Conservation (phyloP, 2,888 invertebrate genomes). For the Aethes cnicana region DNA sequence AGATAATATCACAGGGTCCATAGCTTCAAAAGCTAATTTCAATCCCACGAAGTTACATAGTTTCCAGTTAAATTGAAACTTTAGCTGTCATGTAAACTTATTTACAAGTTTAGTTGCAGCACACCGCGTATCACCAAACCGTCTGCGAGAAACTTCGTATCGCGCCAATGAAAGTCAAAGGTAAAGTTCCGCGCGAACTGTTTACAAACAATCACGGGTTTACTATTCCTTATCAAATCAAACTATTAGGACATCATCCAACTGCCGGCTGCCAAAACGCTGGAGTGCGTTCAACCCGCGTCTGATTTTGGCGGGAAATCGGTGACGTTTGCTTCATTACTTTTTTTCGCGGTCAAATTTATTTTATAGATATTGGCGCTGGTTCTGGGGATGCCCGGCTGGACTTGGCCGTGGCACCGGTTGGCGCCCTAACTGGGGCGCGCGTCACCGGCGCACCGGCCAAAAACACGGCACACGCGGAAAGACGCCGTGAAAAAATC, state of each 20-base stretch:
- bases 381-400: slow-evolving; percentile 78
- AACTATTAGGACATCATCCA: slow-evolving; percentile 77
- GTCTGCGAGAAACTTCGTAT: not conserved
- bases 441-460: slow-evolving; percentile 77
- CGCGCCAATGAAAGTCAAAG: slow-evolving; percentile 12
- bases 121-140: not conserved
- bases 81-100: not conserved
- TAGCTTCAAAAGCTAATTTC: no score
- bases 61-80: not conserved
- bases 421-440: slow-evolving; percentile 80
- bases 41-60: not conserved
- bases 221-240: slow-evolving; percentile 60
- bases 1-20: no score
- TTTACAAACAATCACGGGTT: slow-evolving; percentile 41
- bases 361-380: slow-evolving; percentile 82
- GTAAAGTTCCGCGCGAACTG: slow-evolving; percentile 29
- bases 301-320: slow-evolving; percentile 78
- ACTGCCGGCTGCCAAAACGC: slow-evolving; percentile 72
- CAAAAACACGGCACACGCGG: slow-evolving; percentile 77
- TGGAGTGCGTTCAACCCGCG: slow-evolving; percentile 77
- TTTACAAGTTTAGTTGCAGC: not conserved
- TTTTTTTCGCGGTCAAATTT: slow-evolving; percentile 76
- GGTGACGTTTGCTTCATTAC: slow-evolving; percentile 74
- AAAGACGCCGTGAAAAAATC: slow-evolving; percentile 71
- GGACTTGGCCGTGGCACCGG: slow-evolving; percentile 80